These are phyloP conservation scores for Elgonia sp. DNA, from an alignment of 2,888 invertebrate species.

Conservation along the genomic window DNA sequence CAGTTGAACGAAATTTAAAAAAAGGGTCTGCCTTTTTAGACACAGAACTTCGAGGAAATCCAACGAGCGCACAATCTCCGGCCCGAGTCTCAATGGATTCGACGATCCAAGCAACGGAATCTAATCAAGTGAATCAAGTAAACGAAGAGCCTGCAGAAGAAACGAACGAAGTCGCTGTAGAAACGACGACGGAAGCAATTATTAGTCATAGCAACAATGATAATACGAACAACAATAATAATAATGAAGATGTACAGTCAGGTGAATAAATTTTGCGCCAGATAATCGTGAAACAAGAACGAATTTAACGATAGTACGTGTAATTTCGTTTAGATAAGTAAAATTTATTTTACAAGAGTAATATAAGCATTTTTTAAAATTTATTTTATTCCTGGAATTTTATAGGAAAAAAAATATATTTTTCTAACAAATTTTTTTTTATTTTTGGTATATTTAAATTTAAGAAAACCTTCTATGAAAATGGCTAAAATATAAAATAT, in stretches of 20 bases:
- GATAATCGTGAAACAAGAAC: neutral
- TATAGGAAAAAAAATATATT: no score
- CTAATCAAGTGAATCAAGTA: slow-evolving; percentile 66
- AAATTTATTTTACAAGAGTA: no score
- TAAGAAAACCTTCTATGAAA: no score
- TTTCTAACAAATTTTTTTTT: no score
- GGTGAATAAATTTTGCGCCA: slow-evolving; percentile 53
- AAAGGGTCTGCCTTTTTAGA: slow-evolving; percentile 49
- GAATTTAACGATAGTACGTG: neutral
- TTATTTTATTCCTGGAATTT: no score
- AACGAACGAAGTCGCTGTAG: slow-evolving; percentile 64
- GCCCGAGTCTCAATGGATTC: slow-evolving; percentile 67
- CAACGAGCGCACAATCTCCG: slow-evolving; percentile 63
- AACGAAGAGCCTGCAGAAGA: slow-evolving; percentile 61
- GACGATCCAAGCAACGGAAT: slow-evolving; percentile 66
- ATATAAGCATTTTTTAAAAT: no score
- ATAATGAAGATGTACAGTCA: slow-evolving; percentile 66
- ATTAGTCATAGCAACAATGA: slow-evolving; percentile 33
- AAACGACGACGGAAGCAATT: slow-evolving; percentile 52
- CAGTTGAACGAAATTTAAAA: neutral
- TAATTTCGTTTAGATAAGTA: no score
- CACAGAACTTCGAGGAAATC: slow-evolving; percentile 59
- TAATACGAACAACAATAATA: slow-evolving; percentile 10
- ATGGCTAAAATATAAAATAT: no score
- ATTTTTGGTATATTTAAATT: no score